Evolutionary conservation across 2,797 vertebrate species (phyloP), one percentile per base, ranked within the genome.

Genomic region (Catamblyrhynchus diadema): DNA sequence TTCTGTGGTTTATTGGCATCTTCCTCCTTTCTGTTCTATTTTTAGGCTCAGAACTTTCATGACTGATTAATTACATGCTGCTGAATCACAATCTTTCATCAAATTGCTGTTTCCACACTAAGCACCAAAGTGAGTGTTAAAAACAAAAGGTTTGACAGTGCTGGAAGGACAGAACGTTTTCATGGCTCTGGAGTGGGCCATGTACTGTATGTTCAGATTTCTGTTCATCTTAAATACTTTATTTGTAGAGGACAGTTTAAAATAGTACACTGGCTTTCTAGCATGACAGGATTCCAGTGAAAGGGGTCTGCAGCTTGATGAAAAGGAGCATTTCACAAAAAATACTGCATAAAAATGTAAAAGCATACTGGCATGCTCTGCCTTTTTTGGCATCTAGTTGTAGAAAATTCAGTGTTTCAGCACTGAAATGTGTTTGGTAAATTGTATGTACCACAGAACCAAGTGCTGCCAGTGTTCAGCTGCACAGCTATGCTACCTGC

Each of bases 21-120:
- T 94, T 93, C 53, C 33, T 96, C 86, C 88, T 91, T 96, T 96
- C 91, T 90, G 81, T 93, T 88, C 95, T 95, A 12, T 90, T 96
- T 90, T 86, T 92, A 95, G 62, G 45, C 89, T 95, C 62, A 79
- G 88, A 95, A 95, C 91, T 95, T 96, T 83, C 87, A 78, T 66
- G 80, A 82, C 50, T 57, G 25, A 39, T 83, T 90, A 92, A 25
- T 33, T 91, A 93, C n/a, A n/a, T 45, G 35, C 87, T 94, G 72
- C 92, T 94, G 66, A 94, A 95, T 96, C 69, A 66, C 42, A 20
- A 12, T 93, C 51, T 89, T 81, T 65, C 47, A 59, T 73, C 83
- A 93, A 71, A 84, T 93, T 91, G 78, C 90, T 95, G 77, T 88
- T 97, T 96, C 80, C 85, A 94, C 8, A 45, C 57, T 90, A 89